A percentile compares a stretch with the other conserved stretches of the same genome.
phyloP scores from a whole-genome alignment of 2,888 invertebrate genomes.

The Lepetodrilus schrolli region DNA sequence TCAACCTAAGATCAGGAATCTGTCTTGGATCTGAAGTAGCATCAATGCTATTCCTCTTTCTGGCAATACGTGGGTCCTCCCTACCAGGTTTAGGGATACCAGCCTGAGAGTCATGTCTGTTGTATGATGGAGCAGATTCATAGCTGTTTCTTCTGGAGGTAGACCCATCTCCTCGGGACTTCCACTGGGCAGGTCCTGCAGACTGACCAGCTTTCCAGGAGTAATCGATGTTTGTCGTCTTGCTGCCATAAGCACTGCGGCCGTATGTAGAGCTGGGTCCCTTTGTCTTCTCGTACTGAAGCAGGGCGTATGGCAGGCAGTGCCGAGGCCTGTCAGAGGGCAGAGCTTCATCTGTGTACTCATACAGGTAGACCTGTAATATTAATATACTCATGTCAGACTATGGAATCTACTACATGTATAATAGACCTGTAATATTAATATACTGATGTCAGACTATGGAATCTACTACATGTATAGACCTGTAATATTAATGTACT shows the following conservation, averaged over 20 bases:
- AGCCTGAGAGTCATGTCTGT: background rate
- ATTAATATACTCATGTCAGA: too few species aligned
- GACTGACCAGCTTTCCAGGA: background rate
- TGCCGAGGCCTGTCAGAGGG: conserved; percentile 61
- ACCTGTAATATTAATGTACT: too few species aligned
- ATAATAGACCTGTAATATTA: too few species aligned
- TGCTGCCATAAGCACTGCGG: background rate
- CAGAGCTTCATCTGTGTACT: conserved; percentile 65
- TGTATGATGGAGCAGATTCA: background rate
- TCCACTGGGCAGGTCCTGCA: background rate
- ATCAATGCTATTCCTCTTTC: background rate
- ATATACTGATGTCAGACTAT: too few species aligned
- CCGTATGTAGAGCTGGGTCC: background rate
- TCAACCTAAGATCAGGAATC: background rate
- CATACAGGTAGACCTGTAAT: conserved; percentile 66
- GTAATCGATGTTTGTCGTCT: background rate
- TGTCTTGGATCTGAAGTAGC: background rate
- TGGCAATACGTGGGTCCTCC: conserved; percentile 3
- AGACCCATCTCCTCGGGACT: background rate
- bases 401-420: too few species aligned
- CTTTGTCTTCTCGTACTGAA: conserved; percentile 29
- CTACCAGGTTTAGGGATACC: background rate
- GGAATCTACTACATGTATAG: too few species aligned
- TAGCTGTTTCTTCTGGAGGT: conserved; percentile 10
- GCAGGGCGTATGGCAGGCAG: conserved; percentile 62